Evolutionary conservation across 2,797 vertebrate species (phyloP).

Genomic region (Rhabdophis nuchalis): DNA sequence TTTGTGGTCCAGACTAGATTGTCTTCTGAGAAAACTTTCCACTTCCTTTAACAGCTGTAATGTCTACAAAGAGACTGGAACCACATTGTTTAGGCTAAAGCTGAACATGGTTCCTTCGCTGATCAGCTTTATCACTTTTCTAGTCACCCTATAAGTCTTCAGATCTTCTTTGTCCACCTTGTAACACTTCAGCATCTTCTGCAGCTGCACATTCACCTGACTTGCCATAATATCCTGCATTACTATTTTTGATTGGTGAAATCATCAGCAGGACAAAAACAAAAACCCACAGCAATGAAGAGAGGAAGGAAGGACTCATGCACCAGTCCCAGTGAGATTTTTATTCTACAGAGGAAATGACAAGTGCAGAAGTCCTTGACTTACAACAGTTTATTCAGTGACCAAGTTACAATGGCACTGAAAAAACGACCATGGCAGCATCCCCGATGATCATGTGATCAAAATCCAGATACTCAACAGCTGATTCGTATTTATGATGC

Average conservation of each 20-base stretch:
- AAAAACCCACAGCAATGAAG: not conserved
- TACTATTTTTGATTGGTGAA: not conserved
- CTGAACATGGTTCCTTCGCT: not conserved
- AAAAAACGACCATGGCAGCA: no score
- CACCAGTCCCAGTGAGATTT: not conserved
- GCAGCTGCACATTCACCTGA: not conserved
- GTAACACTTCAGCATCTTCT: not conserved
- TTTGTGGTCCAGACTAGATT: not conserved
- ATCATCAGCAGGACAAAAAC: not conserved
- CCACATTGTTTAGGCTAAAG: not conserved
- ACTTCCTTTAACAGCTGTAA: not conserved
- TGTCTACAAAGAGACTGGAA: not conserved
- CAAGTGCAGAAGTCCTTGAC: not conserved
- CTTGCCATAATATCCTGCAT: not conserved
- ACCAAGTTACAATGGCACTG: no score
- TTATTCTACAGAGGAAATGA: not conserved
- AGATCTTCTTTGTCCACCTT: not conserved
- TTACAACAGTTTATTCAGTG: no score
- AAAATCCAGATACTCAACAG: no score
- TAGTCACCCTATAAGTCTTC: not conserved
- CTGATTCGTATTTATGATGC: no score
- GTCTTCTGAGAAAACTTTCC: not conserved
- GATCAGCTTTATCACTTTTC: not conserved
- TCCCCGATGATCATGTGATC: no score
- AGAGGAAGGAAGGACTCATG: not conserved